Evolutionary conservation across 2,888 invertebrate species (phyloP).

Genomic region (Priocnemis perturbator): DNA sequence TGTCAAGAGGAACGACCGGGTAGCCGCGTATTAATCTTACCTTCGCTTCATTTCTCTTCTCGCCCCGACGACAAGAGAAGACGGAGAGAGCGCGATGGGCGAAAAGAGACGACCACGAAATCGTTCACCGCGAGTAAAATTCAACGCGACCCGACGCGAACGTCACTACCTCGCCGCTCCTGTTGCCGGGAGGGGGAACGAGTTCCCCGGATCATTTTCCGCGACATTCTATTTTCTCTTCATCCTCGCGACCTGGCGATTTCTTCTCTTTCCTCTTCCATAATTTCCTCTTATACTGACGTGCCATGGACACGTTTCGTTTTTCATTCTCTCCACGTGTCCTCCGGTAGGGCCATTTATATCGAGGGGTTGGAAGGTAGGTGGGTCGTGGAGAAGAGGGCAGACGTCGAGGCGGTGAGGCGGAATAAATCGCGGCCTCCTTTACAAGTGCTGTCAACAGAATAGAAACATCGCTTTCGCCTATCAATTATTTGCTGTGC

Average conservation of each 20-base stretch:
- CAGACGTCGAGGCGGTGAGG: constrained; percentile 72
- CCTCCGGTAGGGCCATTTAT: constrained; percentile 63
- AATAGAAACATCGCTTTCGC: constrained; percentile 73
- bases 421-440: constrained; percentile 72
- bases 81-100: no score
- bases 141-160: no score
- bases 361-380: constrained; percentile 29
- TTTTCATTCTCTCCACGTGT: constrained; percentile 28
- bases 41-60: no score
- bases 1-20: no score
- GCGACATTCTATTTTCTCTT: constrained; percentile 7
- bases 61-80: no score
- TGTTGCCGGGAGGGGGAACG: not conserved
- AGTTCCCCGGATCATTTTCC: not conserved
- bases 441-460: constrained; percentile 73
- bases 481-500: constrained; percentile 73
- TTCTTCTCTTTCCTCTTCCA: not conserved
- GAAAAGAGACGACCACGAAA: no score
- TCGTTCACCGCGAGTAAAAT: no score
- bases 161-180: no score
- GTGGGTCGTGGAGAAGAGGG: constrained; percentile 11
- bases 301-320: constrained; percentile 29
- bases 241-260: not conserved
- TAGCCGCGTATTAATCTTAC: no score
- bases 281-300: not conserved